Conservation (phyloP, 2,113 vertebrate genomes). For the Oceanodroma tethys region DNA sequence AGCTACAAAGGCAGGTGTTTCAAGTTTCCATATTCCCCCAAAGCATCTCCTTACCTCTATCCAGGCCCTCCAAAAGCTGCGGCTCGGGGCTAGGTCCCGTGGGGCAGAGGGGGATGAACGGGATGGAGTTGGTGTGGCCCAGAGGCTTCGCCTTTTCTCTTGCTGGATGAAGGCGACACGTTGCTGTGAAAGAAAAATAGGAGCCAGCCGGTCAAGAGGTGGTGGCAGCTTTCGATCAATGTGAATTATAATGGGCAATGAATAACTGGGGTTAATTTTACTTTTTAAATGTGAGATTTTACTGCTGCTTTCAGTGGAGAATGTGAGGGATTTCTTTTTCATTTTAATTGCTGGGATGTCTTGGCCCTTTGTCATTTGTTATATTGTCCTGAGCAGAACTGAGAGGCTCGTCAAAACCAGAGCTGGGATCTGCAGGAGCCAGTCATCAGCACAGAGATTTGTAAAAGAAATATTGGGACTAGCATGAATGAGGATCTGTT, state of each 20-base stretch:
- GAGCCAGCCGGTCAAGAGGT: background rate
- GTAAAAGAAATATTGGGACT: background rate
- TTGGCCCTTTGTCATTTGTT: background rate
- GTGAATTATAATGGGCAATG: background rate
- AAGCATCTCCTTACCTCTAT: background rate
- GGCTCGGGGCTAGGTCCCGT: background rate
- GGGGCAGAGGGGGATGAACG: background rate
- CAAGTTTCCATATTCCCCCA: too few species aligned
- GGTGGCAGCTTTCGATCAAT: background rate
- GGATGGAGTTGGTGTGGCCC: background rate
- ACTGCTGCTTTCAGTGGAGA: background rate
- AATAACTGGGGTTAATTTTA: background rate
- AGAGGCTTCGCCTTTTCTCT: background rate
- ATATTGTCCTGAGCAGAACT: background rate
- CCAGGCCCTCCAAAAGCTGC: background rate
- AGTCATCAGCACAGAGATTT: background rate
- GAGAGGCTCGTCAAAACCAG: background rate
- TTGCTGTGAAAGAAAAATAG: background rate
- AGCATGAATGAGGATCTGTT: background rate
- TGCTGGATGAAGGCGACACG: background rate
- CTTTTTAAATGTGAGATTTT: background rate
- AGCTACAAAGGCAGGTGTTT: background rate
- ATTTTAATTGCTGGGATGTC: background rate
- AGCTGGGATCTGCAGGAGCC: background rate
- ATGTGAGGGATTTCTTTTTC: background rate